phyloP scores from a whole-genome alignment of 2,113 vertebrate genomes.

The Phocoena sinus region DNA sequence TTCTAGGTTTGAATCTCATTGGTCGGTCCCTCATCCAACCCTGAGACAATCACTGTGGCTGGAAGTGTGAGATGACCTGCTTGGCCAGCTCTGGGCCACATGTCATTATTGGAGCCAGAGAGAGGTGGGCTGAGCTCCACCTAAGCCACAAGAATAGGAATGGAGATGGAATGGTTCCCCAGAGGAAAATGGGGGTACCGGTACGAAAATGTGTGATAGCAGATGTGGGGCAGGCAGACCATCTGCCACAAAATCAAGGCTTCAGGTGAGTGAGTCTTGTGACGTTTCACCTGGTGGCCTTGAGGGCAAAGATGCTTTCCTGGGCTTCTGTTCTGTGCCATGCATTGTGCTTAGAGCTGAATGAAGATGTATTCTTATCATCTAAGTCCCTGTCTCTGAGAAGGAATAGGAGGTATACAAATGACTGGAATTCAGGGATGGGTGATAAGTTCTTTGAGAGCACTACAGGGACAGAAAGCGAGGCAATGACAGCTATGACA shows the following conservation, averaged over 20 bases:
- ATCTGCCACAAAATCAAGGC: neutral
- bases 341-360: neutral
- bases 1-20: neutral
- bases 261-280: neutral
- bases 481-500: neutral
- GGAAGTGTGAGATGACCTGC: neutral
- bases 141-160: neutral
- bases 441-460: no score
- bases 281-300: accelerated
- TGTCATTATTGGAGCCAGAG: neutral
- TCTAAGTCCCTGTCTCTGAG: neutral
- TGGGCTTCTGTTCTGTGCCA: neutral
- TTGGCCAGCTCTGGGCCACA: neutral
- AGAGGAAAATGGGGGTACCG: neutral
- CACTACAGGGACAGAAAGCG: no score
- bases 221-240: neutral
- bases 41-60: neutral
- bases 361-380: neutral
- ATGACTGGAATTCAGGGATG: neutral
- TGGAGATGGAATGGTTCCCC: neutral
- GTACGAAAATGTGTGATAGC: neutral
- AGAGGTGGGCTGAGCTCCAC: neutral
- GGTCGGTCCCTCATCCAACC: neutral
- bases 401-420: neutral
- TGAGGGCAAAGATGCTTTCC: accelerated